Base-by-base conservation (phyloP, 1,140 invertebrate genomes). In the Nautilus pompilius region DNA sequence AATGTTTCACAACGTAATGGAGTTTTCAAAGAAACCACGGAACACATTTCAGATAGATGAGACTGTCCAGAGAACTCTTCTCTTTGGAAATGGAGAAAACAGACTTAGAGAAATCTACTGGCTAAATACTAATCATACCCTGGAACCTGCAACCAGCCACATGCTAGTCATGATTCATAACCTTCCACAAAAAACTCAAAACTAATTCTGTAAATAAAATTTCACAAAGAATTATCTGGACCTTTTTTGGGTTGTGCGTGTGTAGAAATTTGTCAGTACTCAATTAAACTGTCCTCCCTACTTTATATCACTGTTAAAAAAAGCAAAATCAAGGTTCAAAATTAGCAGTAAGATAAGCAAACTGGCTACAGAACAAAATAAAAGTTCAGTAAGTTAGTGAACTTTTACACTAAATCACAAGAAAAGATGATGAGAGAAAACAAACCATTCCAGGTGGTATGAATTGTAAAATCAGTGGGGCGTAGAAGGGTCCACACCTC, bases 401-500 rank as follows among this genome's bases (percentile, higher is more conserved):
- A 15, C 41, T 17, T 17, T 45, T 15, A n/a, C 3, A 55, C 15
- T 20, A 53, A 53, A 34, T 6, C 17, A 33, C 6, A 32, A 30
- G n/a, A 30, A 48, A 15, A 36, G 57, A 46, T 26, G 29, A n/a
- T 30, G 49, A 34, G 15, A 2, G 32, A 53, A 34, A 60, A 20
- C 73, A 56, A 57, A 78, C 80, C 66, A 81, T 73, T 29, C 76
- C 70, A 28, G 87, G 84, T 0, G 92, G 91, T 86, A 95, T 89
- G 68, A 90, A 89, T 61, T 91, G 89, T 15, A 95, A 78, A n/a
- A 95, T 87, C 41, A 89, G 83, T 28, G 87, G 84, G 22, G 90
- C 87, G 66, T 89, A 87, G 13, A 92, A 89, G 48, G 88, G 88
- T 0, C 91, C 90, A 83, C 91, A 93, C 69, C 90, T 87, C 2